Conservation (phyloP, 2,888 invertebrate species). For the Leptogaster cylindrica region DNA sequence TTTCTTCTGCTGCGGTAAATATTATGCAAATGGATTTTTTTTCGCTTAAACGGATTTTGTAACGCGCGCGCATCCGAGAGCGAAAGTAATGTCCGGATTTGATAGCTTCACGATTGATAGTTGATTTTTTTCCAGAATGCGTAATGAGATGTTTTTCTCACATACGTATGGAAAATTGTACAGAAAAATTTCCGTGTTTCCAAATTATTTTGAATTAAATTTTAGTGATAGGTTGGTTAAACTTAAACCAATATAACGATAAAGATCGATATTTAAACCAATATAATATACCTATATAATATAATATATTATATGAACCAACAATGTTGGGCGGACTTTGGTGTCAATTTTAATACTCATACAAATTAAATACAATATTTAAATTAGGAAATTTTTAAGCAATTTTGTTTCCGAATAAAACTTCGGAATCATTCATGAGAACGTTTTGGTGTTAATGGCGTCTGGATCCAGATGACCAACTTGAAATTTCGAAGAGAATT, state of each 20-base stretch:
- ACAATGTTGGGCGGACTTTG: too few relatives aligned
- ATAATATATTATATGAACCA: too few relatives aligned
- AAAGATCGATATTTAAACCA: too few relatives aligned
- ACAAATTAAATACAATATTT: too few relatives aligned
- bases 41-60: slow-evolving; percentile 21
- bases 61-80: slow-evolving; percentile 10
- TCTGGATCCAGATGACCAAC: too few relatives aligned
- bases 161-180: not conserved
- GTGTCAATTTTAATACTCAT: too few relatives aligned
- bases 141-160: not conserved
- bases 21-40: slow-evolving; percentile 39
- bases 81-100: slow-evolving; percentile 33
- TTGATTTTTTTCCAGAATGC: slow-evolving; percentile 6
- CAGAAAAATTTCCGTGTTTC: slow-evolving; percentile 6
- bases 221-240: not conserved
- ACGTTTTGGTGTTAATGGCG: too few relatives aligned
- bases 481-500: too few relatives aligned
- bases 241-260: too few relatives aligned
- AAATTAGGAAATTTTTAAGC: too few relatives aligned
- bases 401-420: too few relatives aligned
- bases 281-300: not conserved
- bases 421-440: too few relatives aligned
- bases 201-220: not conserved
- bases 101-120: slow-evolving; percentile 5
- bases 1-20: slow-evolving; percentile 12